Evolutionary conservation across 2,113 vertebrate species (phyloP).

Genomic region (Calyptommatus sinebrachiatus): DNA sequence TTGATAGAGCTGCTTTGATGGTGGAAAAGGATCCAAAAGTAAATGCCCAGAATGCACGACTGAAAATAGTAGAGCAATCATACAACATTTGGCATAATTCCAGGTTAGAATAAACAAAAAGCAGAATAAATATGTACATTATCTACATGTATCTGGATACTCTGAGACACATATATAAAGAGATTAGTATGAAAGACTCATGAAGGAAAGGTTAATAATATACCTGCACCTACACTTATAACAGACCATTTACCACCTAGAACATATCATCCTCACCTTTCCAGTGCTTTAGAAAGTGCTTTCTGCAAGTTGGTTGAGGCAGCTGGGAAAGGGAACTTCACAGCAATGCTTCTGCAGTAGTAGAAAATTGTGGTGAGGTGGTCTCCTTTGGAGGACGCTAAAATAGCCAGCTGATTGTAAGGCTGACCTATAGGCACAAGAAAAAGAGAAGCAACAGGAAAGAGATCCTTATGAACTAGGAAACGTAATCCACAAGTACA

Average conservation of each 20-base stretch:
- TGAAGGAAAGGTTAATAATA: background rate
- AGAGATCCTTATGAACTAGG: background rate
- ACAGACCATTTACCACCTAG: background rate
- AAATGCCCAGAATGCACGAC: background rate
- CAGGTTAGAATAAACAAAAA: background rate
- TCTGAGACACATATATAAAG: background rate
- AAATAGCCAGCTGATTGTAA: conserved; percentile 98
- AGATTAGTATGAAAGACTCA: background rate
- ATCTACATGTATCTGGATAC: background rate
- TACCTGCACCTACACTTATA: background rate
- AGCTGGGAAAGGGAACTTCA: conserved; percentile 98
- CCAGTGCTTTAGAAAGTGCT: conserved; percentile 98
- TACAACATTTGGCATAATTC: background rate
- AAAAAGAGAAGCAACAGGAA: background rate
- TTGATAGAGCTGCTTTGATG: background rate
- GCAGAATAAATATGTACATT: background rate
- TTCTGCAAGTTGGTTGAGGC: conserved; percentile 98
- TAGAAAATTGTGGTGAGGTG: conserved; percentile 99
- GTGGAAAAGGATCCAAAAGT: background rate
- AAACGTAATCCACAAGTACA: background rate
- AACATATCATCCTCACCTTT: conserved; percentile 78
- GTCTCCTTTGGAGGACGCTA: conserved; percentile 98
- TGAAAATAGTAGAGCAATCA: background rate
- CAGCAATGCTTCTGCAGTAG: conserved; percentile 99
- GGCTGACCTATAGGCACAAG: conserved; percentile 85